Base-by-base conservation (phyloP, 1,140 invertebrate species). In the Planococcus citri region DNA sequence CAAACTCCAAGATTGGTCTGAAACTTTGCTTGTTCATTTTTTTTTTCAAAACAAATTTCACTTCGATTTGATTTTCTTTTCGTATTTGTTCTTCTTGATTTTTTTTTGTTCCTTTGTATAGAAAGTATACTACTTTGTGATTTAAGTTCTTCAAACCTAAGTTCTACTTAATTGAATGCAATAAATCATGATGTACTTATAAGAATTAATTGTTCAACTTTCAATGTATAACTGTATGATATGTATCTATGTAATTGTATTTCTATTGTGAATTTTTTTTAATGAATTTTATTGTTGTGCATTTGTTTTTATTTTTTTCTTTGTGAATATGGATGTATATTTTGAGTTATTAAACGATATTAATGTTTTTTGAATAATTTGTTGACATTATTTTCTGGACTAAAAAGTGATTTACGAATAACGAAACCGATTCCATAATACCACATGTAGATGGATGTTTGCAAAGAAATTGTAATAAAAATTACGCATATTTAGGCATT, bases 261-360 rank as follows among this genome's bases (percentile, higher is more conserved):
- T 51, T 51, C n/a, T 51, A 51, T 51, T 6, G 17, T 51, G 4
- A 51, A 17, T 51, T 51, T 51, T 51, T 51, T 51, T 37, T 37
- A 37, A 51, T 51, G 41, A 51, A 51, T 51, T 51, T 37, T 37
- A 37, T 51, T 51, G 41, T 51, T 51, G 41, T 51, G 41, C 41
- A 51, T 9, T 51, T 51, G 41, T 51, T 51, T 51, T 51, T 51
- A 51, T 51, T 51, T 9, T 51, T 33, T 33, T 33, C 29, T 51
- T 51, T 51, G 41, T 51, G 41, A 51, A 51, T 51, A 51, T 51
- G n/a, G 17, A 51, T 51, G 41, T 51, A 51, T 51, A 51, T 51
- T 51, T 51, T 4, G 17, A n/a, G 6, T 51, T 9, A 51, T 17
- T 9, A 51, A 51, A n/a, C 6, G 17, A 51, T 51, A 17, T 51